These are phyloP conservation scores for Hyalella azteca DNA, from an alignment of 2,888 invertebrate genomes.

Conservation along the genomic window DNA sequence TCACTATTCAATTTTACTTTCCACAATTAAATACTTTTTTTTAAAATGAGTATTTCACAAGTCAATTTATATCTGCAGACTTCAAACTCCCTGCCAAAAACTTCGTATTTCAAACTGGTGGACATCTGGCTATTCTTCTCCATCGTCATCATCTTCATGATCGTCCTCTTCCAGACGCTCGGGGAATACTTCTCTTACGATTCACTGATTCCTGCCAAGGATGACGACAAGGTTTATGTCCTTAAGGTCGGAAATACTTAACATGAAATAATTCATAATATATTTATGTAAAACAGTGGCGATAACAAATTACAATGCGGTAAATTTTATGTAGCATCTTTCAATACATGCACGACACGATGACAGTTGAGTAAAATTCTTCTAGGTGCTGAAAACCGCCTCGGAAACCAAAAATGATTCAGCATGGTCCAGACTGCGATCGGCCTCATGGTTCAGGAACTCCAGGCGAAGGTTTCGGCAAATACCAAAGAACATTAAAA, in stretches of 20 bases:
- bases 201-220: background rate
- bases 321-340: no score
- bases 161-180: conserved; percentile 53
- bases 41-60: no score
- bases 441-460: background rate
- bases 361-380: no score
- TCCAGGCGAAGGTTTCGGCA: background rate
- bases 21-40: no score
- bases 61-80: no score
- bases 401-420: no score
- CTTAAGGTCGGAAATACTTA: conserved; percentile 7
- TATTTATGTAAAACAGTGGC: no score
- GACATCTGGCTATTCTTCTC: conserved; percentile 87
- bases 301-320: no score
- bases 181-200: conserved; percentile 45
- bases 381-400: no score
- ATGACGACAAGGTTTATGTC: background rate
- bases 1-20: no score
- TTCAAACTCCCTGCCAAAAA: conserved; percentile 79
- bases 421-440: background rate
- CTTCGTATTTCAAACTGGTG: conserved; percentile 87
- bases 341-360: no score
- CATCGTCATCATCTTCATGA: conserved; percentile 56
- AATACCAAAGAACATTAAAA: conserved; percentile 36
- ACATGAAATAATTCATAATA: no score